These are phyloP conservation scores for Chauna torquata DNA, from an alignment of 2,113 vertebrate species.

Conservation along the genomic window DNA sequence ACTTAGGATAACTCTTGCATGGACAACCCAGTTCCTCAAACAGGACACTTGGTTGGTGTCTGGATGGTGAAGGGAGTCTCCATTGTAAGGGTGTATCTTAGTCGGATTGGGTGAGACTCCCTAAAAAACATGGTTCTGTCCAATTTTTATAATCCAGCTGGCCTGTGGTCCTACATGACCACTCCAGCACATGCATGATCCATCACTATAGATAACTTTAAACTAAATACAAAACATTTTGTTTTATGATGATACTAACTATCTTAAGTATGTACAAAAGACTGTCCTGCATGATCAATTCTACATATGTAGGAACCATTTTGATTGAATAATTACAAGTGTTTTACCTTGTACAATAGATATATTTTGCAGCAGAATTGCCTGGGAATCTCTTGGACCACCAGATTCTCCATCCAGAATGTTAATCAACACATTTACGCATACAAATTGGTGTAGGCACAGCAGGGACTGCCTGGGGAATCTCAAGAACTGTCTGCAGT, in stretches of 20 bases:
- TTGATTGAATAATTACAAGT: not conserved
- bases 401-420: not conserved
- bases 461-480: not conserved
- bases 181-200: not conserved
- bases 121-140: not conserved
- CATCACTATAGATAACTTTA: not conserved
- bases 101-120: not conserved
- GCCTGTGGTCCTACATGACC: not conserved
- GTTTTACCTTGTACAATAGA: not conserved
- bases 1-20: not conserved
- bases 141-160: not conserved
- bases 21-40: not conserved
- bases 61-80: not conserved
- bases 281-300: not conserved
- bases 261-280: not conserved
- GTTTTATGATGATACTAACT: no score
- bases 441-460: not conserved
- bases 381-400: not conserved
- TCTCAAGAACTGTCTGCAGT: constrained; percentile 9
- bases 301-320: not conserved
- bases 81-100: not conserved
- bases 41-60: not conserved
- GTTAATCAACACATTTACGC: not conserved
- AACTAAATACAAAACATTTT: not conserved
- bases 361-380: not conserved